These are phyloP conservation scores for Drosophila neotestacea DNA, from an alignment of 2,888 invertebrate species.

Conservation along the genomic window DNA sequence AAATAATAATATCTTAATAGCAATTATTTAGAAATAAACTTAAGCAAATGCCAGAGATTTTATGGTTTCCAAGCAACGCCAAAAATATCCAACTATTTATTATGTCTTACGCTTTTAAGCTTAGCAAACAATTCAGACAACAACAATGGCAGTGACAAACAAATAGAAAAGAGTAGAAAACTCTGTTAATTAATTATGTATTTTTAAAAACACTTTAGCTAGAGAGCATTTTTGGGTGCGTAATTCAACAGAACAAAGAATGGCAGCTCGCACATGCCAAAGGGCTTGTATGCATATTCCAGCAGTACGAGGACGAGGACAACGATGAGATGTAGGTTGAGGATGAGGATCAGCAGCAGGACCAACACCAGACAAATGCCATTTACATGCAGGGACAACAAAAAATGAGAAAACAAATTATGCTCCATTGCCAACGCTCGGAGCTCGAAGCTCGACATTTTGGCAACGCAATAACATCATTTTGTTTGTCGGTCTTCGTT, in stretches of 20 bases:
- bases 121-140: slow-evolving; percentile 8
- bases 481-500: slow-evolving; percentile 53
- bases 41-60: not conserved
- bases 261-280: slow-evolving; percentile 42
- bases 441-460: slow-evolving; percentile 42
- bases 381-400: slow-evolving; percentile 54
- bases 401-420: not conserved
- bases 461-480: slow-evolving; percentile 70
- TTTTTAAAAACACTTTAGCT: slow-evolving; percentile 27
- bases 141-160: slow-evolving; percentile 14
- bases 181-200: slow-evolving; percentile 42
- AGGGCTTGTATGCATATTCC: slow-evolving; percentile 20
- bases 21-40: not conserved
- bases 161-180: slow-evolving; percentile 2
- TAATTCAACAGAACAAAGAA: slow-evolving; percentile 35
- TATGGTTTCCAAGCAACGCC: not conserved
- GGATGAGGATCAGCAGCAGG: slow-evolving; percentile 8
- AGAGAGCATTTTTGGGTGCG: slow-evolving; percentile 32
- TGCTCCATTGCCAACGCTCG: slow-evolving; percentile 36
- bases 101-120: not conserved
- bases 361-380: slow-evolving; percentile 47
- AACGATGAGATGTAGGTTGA: slow-evolving; percentile 1
- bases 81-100: not conserved
- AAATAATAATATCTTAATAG: not conserved
- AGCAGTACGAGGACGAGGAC: not conserved